Conservation (phyloP, 2,797 vertebrate genomes). For the Melanotaenia trifasciata region DNA sequence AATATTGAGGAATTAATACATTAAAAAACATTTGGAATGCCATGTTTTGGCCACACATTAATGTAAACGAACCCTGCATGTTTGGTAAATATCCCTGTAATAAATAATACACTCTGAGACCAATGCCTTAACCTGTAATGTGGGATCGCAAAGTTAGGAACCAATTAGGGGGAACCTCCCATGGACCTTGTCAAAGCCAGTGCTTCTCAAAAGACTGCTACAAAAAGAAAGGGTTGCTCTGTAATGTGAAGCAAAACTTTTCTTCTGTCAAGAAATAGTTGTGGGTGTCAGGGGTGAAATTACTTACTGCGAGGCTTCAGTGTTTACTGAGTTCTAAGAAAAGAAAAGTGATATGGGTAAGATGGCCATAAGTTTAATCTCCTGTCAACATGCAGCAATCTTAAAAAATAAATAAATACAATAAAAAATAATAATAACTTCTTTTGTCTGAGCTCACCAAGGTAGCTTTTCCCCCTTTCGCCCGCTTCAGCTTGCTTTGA, state of each 20-base stretch:
- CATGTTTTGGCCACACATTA: background rate
- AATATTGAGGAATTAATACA: no score
- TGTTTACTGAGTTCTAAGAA: constrained; percentile 51
- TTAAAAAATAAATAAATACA: background rate
- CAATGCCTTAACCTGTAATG: constrained; percentile 5
- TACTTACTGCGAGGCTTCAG: constrained; percentile 71
- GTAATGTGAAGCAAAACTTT: background rate
- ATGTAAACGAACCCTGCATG: background rate
- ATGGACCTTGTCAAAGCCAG: background rate
- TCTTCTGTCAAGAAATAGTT: constrained; percentile 3
- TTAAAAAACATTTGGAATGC: background rate
- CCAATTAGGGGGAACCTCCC: constrained; percentile 2
- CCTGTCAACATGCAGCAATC: constrained; percentile 37
- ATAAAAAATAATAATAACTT: background rate
- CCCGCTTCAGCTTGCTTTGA: constrained; percentile 45
- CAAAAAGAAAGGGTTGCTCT: background rate
- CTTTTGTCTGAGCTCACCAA: constrained; percentile 52
- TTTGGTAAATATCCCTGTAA: background rate
- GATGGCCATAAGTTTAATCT: constrained; percentile 46
- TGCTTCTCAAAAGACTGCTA: background rate
- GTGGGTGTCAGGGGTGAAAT: background rate
- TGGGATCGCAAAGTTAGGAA: constrained; percentile 7
- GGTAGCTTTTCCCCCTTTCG: constrained; percentile 28
- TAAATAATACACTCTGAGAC: background rate
- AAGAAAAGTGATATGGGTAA: constrained; percentile 32